Evolutionary conservation across 2,888 invertebrate species (phyloP).

Genomic region (Camptogramma bilineatum): DNA sequence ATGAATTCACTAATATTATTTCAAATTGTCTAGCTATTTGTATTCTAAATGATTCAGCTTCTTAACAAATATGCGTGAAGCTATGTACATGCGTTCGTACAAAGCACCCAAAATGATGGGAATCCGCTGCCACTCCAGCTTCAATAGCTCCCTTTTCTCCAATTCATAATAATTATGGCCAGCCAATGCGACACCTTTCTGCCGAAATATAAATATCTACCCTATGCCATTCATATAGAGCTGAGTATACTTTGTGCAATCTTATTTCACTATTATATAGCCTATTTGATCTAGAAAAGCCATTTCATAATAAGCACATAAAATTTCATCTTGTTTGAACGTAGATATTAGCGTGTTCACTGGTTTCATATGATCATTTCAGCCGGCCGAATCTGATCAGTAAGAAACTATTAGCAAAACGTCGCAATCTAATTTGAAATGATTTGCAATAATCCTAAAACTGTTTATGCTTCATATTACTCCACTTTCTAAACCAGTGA

Average conservation of each 20-base stretch:
- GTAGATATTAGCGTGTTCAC: too few relatives aligned
- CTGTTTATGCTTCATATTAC: too few relatives aligned
- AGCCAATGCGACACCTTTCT: not conserved
- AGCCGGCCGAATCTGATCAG: not conserved
- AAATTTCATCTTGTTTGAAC: too few relatives aligned
- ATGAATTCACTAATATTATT: conserved; percentile 17
- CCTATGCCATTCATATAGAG: not conserved
- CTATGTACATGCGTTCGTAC: too few relatives aligned
- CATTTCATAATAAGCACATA: too few relatives aligned
- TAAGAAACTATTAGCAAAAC: conserved; percentile 7
- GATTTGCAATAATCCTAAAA: not conserved
- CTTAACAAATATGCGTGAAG: conserved; percentile 3
- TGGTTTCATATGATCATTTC: too few relatives aligned
- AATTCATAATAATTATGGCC: not conserved
- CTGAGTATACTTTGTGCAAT: not conserved
- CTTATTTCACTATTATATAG: not conserved
- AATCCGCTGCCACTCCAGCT: conserved; percentile 18
- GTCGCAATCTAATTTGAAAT: not conserved
- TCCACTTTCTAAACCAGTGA: too few relatives aligned
- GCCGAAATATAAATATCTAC: not conserved
- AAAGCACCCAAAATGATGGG: conserved; percentile 5
- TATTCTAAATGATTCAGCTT: conserved; percentile 11
- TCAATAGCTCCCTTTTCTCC: conserved; percentile 6
- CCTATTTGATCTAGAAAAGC: not conserved
- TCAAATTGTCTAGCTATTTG: conserved; percentile 31